A percentile compares a stretch with the other conserved stretches of the same genome.
Conservation (phyloP, 2,113 vertebrate species). For the Nothoprocta pentlandii region DNA sequence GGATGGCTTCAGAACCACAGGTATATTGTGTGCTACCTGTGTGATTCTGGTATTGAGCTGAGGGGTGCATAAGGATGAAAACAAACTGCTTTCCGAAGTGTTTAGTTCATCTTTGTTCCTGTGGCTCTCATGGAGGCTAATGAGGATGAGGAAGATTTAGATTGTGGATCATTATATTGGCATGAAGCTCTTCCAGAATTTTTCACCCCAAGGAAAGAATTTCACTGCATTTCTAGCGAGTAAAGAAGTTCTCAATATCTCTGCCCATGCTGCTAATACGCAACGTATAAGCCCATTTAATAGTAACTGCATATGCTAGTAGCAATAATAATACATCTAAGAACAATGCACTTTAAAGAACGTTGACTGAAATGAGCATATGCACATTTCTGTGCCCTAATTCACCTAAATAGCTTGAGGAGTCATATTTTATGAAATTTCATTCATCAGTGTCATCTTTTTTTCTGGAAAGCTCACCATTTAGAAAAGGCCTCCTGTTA, state of each 20-base stretch:
- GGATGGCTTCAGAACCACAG: not conserved
- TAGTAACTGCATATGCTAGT: not conserved
- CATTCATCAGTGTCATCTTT: not conserved
- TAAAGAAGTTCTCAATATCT: not conserved
- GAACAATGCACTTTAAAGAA: not conserved
- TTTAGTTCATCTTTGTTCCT: not conserved
- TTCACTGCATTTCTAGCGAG: not conserved
- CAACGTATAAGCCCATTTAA: rapidly evolving
- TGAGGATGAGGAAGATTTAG: not conserved
- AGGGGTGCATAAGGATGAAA: not conserved
- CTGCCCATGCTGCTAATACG: not conserved
- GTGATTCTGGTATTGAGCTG: not conserved
- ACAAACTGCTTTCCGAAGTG: not conserved
- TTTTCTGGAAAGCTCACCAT: not conserved
- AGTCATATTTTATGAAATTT: not conserved
- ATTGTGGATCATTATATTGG: not conserved
- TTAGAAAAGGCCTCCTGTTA: not conserved
- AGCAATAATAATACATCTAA: not conserved
- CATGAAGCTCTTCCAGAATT: not conserved
- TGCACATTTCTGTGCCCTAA: not conserved
- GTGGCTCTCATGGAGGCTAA: not conserved
- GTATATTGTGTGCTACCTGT: not conserved
- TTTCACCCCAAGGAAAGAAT: not conserved
- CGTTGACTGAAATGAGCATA: not conserved
- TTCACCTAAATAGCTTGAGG: not conserved